Conservation (phyloP, 2,113 vertebrate species). For the Pycnonotus jocosus region DNA sequence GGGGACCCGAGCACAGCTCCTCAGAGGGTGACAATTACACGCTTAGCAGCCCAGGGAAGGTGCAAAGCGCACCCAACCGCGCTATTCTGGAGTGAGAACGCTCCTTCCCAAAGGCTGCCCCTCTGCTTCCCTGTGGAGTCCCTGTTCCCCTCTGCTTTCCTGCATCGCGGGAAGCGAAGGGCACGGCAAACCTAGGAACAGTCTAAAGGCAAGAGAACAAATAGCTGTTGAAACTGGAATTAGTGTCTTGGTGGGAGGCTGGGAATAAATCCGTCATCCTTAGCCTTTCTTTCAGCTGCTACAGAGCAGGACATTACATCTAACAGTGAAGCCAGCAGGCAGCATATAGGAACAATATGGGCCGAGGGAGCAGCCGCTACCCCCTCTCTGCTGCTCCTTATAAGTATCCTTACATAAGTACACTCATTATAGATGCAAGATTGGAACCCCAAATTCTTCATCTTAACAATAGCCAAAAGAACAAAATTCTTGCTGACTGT, state of each 20-base stretch:
- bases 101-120: not conserved
- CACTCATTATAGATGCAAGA: not conserved
- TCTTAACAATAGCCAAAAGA: not conserved
- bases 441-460: not conserved
- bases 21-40: not conserved
- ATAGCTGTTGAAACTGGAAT: slow-evolving; percentile 1
- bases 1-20: not conserved
- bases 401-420: not conserved
- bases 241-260: not conserved
- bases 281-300: not conserved
- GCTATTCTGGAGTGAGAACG: not conserved
- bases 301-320: not conserved
- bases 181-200: not conserved
- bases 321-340: not conserved
- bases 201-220: not conserved
- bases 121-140: not conserved
- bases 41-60: not conserved
- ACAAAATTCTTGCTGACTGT: not conserved
- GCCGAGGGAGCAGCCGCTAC: not conserved
- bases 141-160: not conserved
- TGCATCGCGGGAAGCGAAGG: accelerated
- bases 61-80: not conserved
- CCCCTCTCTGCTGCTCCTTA: not conserved
- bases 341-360: not conserved
- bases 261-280: not conserved